These are phyloP conservation scores for Nephrotoma appendiculata DNA, from an alignment of 2,888 invertebrate genomes.

Conservation along the genomic window DNA sequence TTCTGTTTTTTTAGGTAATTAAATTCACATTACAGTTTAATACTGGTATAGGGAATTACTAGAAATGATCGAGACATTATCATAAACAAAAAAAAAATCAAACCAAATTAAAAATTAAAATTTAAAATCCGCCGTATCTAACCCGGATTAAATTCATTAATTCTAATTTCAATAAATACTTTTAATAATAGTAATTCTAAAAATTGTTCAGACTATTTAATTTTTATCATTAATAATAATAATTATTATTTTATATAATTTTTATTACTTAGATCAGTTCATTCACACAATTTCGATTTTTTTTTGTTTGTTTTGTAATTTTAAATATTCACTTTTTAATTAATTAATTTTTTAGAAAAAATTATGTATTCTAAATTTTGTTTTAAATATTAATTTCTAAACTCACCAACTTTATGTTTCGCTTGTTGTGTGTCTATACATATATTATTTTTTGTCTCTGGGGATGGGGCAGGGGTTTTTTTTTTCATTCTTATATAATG, in stretches of 20 bases:
- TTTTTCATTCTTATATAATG: background rate
- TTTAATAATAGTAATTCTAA: background rate
- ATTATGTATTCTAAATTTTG: background rate
- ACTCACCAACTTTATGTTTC: background rate
- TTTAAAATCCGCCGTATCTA: background rate
- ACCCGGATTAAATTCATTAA: background rate
- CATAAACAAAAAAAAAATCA: background rate
- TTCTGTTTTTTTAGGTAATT: background rate
- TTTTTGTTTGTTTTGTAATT: background rate
- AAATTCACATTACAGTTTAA: background rate
- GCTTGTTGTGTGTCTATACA: background rate
- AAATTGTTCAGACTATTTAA: background rate
- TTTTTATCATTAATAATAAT: background rate
- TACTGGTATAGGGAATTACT: background rate
- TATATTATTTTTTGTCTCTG: background rate
- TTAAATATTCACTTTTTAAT: background rate
- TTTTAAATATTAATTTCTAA: background rate
- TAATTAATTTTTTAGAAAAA: background rate
- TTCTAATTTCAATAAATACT: background rate
- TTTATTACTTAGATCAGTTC: background rate
- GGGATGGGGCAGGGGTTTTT: background rate
- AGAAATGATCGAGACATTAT: background rate
- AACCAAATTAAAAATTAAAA: background rate
- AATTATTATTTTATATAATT: background rate
- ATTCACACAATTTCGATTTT: background rate